Conservation (phyloP, 2,113 vertebrate genomes). For the Pteropus alecto region DNA sequence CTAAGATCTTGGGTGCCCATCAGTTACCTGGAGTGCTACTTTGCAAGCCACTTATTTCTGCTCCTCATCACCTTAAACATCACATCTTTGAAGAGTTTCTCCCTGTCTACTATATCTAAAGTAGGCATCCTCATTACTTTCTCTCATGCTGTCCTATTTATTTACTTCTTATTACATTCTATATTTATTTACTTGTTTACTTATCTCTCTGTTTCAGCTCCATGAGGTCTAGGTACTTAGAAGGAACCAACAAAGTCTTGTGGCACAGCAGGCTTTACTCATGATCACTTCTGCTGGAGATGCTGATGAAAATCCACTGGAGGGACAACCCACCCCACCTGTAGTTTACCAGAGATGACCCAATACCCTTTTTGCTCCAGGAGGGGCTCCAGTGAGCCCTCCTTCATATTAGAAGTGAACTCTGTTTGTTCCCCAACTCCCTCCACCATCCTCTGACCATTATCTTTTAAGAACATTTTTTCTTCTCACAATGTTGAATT, state of each 20-base stretch:
- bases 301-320: not conserved
- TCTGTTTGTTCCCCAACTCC: not conserved
- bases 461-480: not conserved
- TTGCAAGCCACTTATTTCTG: not conserved
- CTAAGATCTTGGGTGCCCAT: not conserved
- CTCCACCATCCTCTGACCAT: not conserved
- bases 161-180: not conserved
- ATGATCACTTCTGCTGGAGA: not conserved
- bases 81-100: not conserved
- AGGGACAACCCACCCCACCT: not conserved
- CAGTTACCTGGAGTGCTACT: not conserved
- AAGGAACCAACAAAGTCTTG: not conserved
- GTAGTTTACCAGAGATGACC: not conserved
- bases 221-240: not conserved
- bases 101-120: not conserved
- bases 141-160: not conserved
- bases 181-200: not conserved
- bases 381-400: fast-evolving
- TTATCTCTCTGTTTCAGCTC: not conserved
- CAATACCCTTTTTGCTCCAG: not conserved
- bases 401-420: not conserved
- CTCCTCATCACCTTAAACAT: not conserved
- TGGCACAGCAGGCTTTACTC: not conserved
- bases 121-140: not conserved
- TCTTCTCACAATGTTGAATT: not conserved